These are phyloP conservation scores for Drosophila auraria DNA, from an alignment of 1,140 invertebrate species.

Conservation along the genomic window DNA sequence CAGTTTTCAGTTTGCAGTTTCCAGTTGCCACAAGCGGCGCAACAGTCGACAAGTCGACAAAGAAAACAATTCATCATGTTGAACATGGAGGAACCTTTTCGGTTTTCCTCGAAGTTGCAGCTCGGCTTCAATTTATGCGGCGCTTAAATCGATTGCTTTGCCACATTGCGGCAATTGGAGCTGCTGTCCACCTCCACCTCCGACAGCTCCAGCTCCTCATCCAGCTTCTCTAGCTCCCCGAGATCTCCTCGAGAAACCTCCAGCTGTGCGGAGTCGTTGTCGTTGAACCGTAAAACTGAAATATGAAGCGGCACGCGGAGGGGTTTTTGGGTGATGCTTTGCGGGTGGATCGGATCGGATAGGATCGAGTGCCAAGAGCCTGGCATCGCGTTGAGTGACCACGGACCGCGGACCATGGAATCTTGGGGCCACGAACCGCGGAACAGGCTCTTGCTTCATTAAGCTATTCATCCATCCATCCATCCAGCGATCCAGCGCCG, in stretches of 20 bases:
- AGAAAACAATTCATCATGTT: conserved; percentile 82
- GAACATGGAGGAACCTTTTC: conserved; percentile 76
- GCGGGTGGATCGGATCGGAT: conserved; percentile 60
- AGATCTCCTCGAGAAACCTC: conserved; percentile 18
- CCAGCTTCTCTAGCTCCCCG: conserved; percentile 15
- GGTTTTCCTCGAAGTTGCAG: conserved; percentile 41
- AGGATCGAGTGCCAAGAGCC: conserved; percentile 31
- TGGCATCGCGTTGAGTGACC: conserved; percentile 66
- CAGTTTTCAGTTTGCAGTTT: conserved; percentile 40
- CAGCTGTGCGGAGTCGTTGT: conserved; percentile 48
- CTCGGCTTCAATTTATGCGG: conserved; percentile 73
- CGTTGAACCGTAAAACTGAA: conserved; percentile 81
- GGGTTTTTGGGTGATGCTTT: conserved; percentile 56
- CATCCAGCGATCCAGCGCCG: conserved; percentile 58
- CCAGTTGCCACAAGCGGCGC: conserved; percentile 42
- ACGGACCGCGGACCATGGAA: conserved; percentile 46
- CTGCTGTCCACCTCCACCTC: conserved; percentile 19
- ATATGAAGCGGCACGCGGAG: conserved; percentile 57
- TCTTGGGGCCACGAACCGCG: conserved; percentile 28
- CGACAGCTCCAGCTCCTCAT: conserved; percentile 9
- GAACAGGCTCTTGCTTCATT: conserved; percentile 67
- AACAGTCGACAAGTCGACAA: conserved; percentile 79
- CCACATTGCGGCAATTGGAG: conserved; percentile 79
- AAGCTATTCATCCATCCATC: conserved; percentile 75
- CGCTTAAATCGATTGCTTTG: conserved; percentile 83